Base-by-base conservation (phyloP, 2,888 invertebrate genomes). In the Cheilosia pagana region DNA sequence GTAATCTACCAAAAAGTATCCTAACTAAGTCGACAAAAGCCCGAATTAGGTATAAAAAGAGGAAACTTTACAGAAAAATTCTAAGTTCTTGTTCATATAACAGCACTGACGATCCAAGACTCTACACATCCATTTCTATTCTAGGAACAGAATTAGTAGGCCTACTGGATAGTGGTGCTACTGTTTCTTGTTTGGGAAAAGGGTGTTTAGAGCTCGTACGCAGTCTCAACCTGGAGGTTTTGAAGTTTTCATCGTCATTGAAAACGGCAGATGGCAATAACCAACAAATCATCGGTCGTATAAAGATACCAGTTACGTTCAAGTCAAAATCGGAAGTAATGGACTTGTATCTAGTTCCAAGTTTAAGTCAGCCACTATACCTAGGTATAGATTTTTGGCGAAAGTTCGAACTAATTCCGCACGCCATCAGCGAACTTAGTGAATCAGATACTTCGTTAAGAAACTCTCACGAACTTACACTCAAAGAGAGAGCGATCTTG, bases 351-450 rank as follows among this genome's bases (percentile, higher is more conserved):
- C 21, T 81, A 1, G 78, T 81, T 3, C 72, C 86, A 0, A 35
- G 62, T 0, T 43, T 79, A 5, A 48, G 43, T 10, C 70, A 65
- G 12, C 43, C 52, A 3, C 16, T 78, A 6, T 74, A 70, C 25
- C 21, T 79, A 23, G 85, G 79, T 0, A 65, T 78, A 0, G 77
- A 83, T 50, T 79, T 81, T 57, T 81, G 71, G 71, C n/a, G 57
- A 7, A 41, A 21, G 0, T 75, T 79, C 12, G 14, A 48, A 23
- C 1, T 63, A 6, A 1, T 31, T 1, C 72, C 71, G 16, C 21
- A 52, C 39, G 2, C 55, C 3, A 14, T 67, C n/a, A 53, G 41
- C 2, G 62, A 65, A 14, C 14, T 21, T 52, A 16, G 12, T 31
- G 53, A 28, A 3, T 50, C 28, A n/a, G 53, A 53, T 28, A 28